Base-by-base conservation (phyloP, 2,113 vertebrate genomes). In the Chauna torquata region DNA sequence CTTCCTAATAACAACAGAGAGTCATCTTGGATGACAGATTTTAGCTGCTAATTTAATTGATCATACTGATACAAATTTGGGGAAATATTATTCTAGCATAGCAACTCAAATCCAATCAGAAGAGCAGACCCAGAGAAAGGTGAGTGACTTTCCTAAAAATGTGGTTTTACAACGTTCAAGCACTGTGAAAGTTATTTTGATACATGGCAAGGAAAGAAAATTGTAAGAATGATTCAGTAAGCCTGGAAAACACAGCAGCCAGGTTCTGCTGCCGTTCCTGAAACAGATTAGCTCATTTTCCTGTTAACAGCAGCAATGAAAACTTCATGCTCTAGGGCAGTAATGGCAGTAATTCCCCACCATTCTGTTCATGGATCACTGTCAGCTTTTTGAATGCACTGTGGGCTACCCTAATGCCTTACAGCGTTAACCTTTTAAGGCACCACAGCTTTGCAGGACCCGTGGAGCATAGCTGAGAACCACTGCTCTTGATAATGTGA, bases 61-160 rank as follows among this genome's bases (percentile, higher is more conserved):
- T 69, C 40, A n/a, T 19, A 52, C 40, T n/a, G 76, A 68, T 32
- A 91, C 50, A 92, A 70, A 82, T 95, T 90, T 96, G 11, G 64
- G 74, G 77, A 94, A 96, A 91, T 68, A 75, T 57, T 91, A 82
- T 84, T 95, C 82, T 82, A 97, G 88, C 89, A 79, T 8, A 79
- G 44, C 79, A 92, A 88, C 34, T 87, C 87, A 94, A 97, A 72
- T 70, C 34, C 71, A 36, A 28, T 65, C 52, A 20, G 83, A 94
- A 57, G 52, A 94, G 71, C 44, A 61, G 36, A 92, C 32, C 15
- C 82, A 93, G 70, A 83, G 86, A 71, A 95, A 95, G 89, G 75
- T 45, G 72, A 95, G 83, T 49, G 45, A 69, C 76, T 76, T 94
- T 82, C 89, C 84, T 70, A 86, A 96, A 97, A 86, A 71, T 6